Percentiles rank a stretch among this genome's conserved stretches.
Evolutionary conservation across 2,888 invertebrate genomes (phyloP).

Genomic region (Epirrhoe alternata): DNA sequence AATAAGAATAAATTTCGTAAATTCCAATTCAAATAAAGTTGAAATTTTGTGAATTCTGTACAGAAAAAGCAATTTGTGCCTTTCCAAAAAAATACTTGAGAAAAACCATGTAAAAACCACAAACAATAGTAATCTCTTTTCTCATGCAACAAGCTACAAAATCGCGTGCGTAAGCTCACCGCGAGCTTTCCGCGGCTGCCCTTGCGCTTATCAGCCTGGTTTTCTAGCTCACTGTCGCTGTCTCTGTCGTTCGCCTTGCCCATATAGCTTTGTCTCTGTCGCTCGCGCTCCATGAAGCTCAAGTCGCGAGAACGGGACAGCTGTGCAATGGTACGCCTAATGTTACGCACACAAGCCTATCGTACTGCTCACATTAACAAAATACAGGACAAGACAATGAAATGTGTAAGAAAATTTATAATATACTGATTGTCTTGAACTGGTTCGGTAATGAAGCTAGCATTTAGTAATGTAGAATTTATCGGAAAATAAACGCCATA

Average conservation of each 20-base stretch:
- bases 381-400: slow-evolving; percentile 2
- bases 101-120: slow-evolving; percentile 15
- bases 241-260: slow-evolving; percentile 86
- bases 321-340: slow-evolving; percentile 71
- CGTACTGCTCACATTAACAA: slow-evolving; percentile 4
- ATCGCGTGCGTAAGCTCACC: slow-evolving; percentile 85
- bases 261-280: slow-evolving; percentile 83
- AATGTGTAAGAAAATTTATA: not conserved
- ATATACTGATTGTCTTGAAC: not conserved
- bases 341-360: slow-evolving; percentile 57
- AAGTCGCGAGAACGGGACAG: slow-evolving; percentile 78
- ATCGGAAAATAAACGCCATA: slow-evolving; percentile 12
- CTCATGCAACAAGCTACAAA: slow-evolving; percentile 53
- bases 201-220: slow-evolving; percentile 79
- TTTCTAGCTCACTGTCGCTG: slow-evolving; percentile 95
- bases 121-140: slow-evolving; percentile 56
- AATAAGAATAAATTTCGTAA: not conserved
- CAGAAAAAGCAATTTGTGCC: not conserved
- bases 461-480: not conserved
- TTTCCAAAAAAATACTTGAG: not conserved
- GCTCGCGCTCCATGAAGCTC: slow-evolving; percentile 81
- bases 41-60: not conserved
- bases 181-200: slow-evolving; percentile 89
- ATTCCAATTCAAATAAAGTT: no score
- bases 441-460: not conserved